These are phyloP conservation scores for Gnathonemus longibarbis DNA, from an alignment of 2,113 vertebrate species.

Conservation along the genomic window DNA sequence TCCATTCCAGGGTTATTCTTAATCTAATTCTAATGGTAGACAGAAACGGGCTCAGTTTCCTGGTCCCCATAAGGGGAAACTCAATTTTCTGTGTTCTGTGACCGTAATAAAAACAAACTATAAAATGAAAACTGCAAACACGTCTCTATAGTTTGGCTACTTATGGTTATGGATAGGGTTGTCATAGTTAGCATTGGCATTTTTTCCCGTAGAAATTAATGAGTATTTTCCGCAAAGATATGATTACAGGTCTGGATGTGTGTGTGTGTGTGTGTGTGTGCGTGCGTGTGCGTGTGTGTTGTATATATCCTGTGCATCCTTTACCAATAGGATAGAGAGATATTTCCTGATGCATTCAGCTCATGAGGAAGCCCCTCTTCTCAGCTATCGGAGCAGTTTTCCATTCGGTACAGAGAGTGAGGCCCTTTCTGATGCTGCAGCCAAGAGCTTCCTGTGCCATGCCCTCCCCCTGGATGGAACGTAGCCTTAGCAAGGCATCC, in stretches of 20 bases:
- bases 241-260: constrained; percentile 10
- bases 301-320: not conserved
- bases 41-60: not conserved
- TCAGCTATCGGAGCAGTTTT: not conserved
- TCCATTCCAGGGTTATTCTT: not conserved
- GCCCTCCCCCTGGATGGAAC: not conserved
- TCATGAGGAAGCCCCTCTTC: not conserved
- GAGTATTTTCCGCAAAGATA: not conserved
- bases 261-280: constrained; percentile 17
- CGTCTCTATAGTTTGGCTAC: not conserved
- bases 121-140: not conserved
- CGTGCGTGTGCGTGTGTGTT: constrained; percentile 15
- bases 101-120: not conserved
- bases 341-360: not conserved
- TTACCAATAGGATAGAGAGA: not conserved
- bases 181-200: not conserved
- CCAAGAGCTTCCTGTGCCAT: not conserved
- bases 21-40: not conserved
- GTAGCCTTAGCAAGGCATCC: not conserved
- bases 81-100: not conserved
- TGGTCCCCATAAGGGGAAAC: not conserved
- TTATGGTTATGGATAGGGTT: not conserved
- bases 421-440: not conserved
- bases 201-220: not conserved
- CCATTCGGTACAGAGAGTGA: not conserved